These are phyloP conservation scores for Meiosimyza platycephala DNA, from an alignment of 2,888 invertebrate species.

Conservation along the genomic window DNA sequence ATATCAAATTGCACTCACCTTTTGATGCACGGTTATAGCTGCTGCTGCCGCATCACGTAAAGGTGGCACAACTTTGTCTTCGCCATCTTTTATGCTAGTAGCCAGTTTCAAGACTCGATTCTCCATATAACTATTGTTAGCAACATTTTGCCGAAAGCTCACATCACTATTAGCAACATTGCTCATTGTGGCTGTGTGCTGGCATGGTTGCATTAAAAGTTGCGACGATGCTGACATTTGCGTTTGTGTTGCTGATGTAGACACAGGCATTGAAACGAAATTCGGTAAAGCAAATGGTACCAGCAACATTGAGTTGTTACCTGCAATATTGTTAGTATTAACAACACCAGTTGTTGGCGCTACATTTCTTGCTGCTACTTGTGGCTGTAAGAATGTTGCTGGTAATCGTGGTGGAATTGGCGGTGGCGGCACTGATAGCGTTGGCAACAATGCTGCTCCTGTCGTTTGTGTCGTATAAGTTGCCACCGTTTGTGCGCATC, in stretches of 20 bases:
- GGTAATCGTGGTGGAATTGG: slow-evolving; percentile 13
- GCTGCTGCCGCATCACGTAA: slow-evolving; percentile 51
- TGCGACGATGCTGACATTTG: slow-evolving; percentile 40
- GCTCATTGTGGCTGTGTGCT: neutral
- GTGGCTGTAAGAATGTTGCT: slow-evolving; percentile 12
- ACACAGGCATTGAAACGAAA: slow-evolving; percentile 37
- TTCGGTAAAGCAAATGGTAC: slow-evolving; percentile 59
- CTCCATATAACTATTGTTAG: neutral
- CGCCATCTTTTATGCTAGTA: slow-evolving; percentile 8
- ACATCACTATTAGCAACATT: slow-evolving; percentile 19
- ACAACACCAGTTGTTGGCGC: slow-evolving; percentile 3
- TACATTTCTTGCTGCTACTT: neutral
- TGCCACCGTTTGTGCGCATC: neutral
- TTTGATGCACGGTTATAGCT: slow-evolving; percentile 55
- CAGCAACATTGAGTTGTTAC: slow-evolving; percentile 55
- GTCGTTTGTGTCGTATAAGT: neutral
- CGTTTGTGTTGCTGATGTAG: slow-evolving; percentile 10
- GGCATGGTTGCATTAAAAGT: slow-evolving; percentile 12
- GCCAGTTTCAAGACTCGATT: neutral
- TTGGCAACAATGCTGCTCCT: slow-evolving; percentile 7
- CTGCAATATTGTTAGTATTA: neutral
- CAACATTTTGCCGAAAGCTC: neutral
- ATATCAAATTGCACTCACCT: slow-evolving; percentile 57
- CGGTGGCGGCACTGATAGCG: slow-evolving; percentile 21
- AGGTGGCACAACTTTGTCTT: slow-evolving; percentile 44